Conservation (phyloP, 2,113 vertebrate species). For the Sigmodon hispidus region DNA sequence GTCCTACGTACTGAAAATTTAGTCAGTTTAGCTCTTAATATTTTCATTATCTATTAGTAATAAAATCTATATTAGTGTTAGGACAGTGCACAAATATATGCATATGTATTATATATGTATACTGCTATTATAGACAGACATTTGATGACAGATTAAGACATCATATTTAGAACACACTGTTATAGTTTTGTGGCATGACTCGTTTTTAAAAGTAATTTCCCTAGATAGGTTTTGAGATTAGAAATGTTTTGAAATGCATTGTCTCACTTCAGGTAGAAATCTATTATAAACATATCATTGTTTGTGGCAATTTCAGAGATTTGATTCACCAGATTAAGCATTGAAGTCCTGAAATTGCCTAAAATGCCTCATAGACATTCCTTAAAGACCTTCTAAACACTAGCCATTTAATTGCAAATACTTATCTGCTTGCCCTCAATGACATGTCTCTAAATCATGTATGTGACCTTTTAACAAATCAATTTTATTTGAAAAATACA, state of each 20-base stretch:
- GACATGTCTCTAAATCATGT: slow-evolving; percentile 39
- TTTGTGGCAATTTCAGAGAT: not conserved
- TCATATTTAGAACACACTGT: not conserved
- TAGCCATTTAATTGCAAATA: slow-evolving; percentile 51
- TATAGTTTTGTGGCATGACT: not conserved
- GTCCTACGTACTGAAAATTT: not conserved
- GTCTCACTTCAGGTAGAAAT: not conserved
- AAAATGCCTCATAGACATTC: not conserved
- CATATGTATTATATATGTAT: not conserved
- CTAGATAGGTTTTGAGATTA: not conserved
- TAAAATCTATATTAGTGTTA: not conserved
- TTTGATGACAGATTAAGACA: not conserved
- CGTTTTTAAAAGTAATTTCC: slow-evolving; percentile 36
- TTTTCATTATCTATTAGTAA: not conserved
- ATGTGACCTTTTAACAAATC: slow-evolving; percentile 76
- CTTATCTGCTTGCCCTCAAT: not conserved
- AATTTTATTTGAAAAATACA: slow-evolving; percentile 68
- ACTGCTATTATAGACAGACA: not conserved
- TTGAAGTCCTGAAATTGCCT: not conserved
- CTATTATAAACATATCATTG: not conserved
- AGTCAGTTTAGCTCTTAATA: not conserved
- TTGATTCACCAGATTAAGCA: slow-evolving; percentile 34
- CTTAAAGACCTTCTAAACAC: slow-evolving; percentile 53
- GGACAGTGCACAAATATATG: not conserved
- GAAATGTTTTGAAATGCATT: not conserved